Base-by-base conservation (phyloP, 2,888 invertebrate species). In the Suillia variegata region DNA sequence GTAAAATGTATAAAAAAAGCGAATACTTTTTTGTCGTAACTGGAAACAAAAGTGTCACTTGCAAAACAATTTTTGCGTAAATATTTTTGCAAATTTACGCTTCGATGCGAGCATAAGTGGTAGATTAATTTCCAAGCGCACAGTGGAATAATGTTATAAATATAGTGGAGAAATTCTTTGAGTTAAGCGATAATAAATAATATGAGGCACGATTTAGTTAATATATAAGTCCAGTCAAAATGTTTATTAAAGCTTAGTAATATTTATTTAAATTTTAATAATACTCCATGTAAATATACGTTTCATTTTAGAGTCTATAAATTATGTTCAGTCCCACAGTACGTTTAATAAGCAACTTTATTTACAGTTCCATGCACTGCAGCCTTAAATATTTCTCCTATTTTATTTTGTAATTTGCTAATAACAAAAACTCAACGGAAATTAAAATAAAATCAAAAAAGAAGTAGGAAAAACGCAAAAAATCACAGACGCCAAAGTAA, bases 401-500 rank as follows among this genome's bases (percentile, higher is more conserved):
- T n/a, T n/a, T n/a, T 26, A 26, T 26, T 26, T 38, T 38, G 4
- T n/a, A 10, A 38, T 38, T 38, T 38, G n/a, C n/a, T n/a, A 26
- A 6, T 26, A 26, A 26, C 26, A 26, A 26, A 54, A 66, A 62
- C 62, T 64, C 65, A 62, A 65, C 63, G 62, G 63, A 62, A 68
- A 68, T 67, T 63, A 71, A 67, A 67, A 65, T 62, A 64, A 67
- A 63, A 66, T 66, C 64, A 65, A 63, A 50, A 63, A 61, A 65
- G 65, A 65, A 66, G 51, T 48, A 58, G 13, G 12, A 4, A 33
- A 54, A 56, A 61, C 22, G 54, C 50, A 18, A 22, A 62, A 75
- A 76, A 77, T 77, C 77, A 70, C 73, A 77, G 77, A 77, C 77
- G 69, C 59, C 66, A 71, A 70, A 71, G 68, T 74, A 75, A 77